Conservation (phyloP, 2,888 invertebrate species). For the Minunthozetes semirufus region DNA sequence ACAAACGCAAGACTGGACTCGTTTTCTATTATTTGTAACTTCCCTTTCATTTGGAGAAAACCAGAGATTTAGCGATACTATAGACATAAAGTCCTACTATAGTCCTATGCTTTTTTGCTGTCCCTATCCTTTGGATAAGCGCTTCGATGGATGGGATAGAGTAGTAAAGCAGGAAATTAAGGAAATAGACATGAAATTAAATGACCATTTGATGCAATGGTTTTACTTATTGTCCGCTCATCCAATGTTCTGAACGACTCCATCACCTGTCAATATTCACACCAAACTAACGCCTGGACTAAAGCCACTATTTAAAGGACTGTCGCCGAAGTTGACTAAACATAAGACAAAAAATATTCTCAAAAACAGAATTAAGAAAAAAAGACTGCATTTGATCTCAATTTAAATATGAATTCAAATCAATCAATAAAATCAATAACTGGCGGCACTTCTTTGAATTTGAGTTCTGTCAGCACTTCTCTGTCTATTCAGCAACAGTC, state of each 20-base stretch:
- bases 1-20: slow-evolving; percentile 16
- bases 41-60: slow-evolving; percentile 12
- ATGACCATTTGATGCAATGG: slow-evolving; percentile 29
- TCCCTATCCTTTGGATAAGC: neutral
- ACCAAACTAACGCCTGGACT: neutral
- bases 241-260: neutral
- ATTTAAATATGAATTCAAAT: no score
- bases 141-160: neutral
- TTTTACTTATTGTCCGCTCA: slow-evolving; percentile 11
- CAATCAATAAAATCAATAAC: no score
- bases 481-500: slow-evolving; percentile 36
- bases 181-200: slow-evolving; percentile 28
- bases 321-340: neutral
- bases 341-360: neutral
- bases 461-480: no score
- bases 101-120: slow-evolving; percentile 2
- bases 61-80: slow-evolving; percentile 23
- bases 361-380: neutral
- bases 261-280: slow-evolving; percentile 15
- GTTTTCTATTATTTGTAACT: slow-evolving; percentile 23
- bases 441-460: no score
- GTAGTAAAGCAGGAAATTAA: slow-evolving; percentile 26
- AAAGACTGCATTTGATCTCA: no score
- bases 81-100: neutral
- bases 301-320: slow-evolving; percentile 17